Percentiles rank a stretch among this genome's conserved stretches.
phyloP scores from a whole-genome alignment of 1,140 invertebrate genomes.

The Pachyrhynchus sulphureomaculatus region DNA sequence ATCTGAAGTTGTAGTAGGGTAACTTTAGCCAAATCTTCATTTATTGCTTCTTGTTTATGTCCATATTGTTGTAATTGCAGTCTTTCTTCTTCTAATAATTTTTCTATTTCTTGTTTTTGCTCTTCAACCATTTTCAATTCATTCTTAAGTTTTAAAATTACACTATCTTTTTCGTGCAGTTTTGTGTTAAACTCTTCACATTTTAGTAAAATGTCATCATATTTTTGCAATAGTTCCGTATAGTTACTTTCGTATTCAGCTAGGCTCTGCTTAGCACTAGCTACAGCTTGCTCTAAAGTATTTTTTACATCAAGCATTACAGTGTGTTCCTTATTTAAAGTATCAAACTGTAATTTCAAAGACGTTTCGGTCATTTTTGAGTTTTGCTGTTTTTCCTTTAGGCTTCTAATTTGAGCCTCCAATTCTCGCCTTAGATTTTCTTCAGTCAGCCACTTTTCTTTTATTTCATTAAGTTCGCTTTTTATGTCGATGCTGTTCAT shows the following conservation, averaged over 20 bases:
- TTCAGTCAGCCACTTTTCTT: slow-evolving; percentile 38
- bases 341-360: slow-evolving; percentile 43
- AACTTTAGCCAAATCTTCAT: too few species aligned
- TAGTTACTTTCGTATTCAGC: slow-evolving; percentile 32
- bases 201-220: slow-evolving; percentile 20
- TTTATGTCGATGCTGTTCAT: slow-evolving; percentile 45
- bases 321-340: slow-evolving; percentile 41
- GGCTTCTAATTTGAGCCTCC: slow-evolving; percentile 35
- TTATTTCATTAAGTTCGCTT: slow-evolving; percentile 39
- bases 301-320: slow-evolving; percentile 29
- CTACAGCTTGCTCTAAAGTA: slow-evolving; percentile 32
- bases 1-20: too few species aligned
- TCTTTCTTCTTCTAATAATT: slow-evolving; percentile 5
- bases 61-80: too few species aligned
- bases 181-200: slow-evolving; percentile 26
- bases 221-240: slow-evolving; percentile 29
- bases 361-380: slow-evolving; percentile 44
- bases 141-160: slow-evolving; percentile 1
- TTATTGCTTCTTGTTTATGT: too few species aligned
- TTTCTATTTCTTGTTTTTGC: not conserved
- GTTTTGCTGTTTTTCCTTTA: slow-evolving; percentile 42
- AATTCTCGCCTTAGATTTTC: slow-evolving; percentile 36
- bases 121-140: not conserved
- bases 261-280: slow-evolving; percentile 18
- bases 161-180: slow-evolving; percentile 18